Evolutionary conservation across 1,140 invertebrate genomes (phyloP), one percentile per base, ranked within the genome.

Genomic region (Marisa cornuarietis): DNA sequence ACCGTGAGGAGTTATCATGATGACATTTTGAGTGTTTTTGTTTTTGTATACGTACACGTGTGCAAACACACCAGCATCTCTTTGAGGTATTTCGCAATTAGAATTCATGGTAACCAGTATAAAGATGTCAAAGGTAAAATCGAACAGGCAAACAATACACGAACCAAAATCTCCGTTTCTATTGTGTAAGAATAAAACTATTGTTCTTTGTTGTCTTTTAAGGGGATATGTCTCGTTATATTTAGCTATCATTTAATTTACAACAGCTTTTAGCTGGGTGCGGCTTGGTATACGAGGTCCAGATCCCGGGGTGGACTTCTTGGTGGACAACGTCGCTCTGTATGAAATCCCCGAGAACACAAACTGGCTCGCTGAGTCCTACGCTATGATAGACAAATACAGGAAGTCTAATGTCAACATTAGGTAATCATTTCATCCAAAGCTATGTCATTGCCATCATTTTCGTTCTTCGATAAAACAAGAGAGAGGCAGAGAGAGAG

Each of bases 241-340:
- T 42, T 42, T 42, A 63, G 2, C 31, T 42, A 6, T 42, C 31
- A 42, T 1, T 4, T 42, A 4, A 42, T 42, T 42, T 58, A 1
- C 1, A 14, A 54, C 76, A 77, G 76, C 24, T 3, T 42, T 63
- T n/a, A 52, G 13, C 63, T 24, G 49, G 42, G 65, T 52, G 11
- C 8, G 26, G n/a, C 14, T 77, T 14, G 20, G 42, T 49, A 24
- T 77, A 51, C 49, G 79, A 52, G 82, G 84, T 2, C 76, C 84
- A 18, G 84, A 84, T 58, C 79, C 81, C 18, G 77, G 72, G 2
- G 76, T 85, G 7, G 69, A 80, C 26, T 85, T 82, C 52, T 71
- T 83, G 42, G 79, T 83, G 42, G 84, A 85, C 71, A 77, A 81
- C 42, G 68, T 77, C 51, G 76, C 77, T 8, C 24, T 85, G 51